phyloP scores from a whole-genome alignment of 1,140 invertebrate genomes.

The Drosophila repletoides region DNA sequence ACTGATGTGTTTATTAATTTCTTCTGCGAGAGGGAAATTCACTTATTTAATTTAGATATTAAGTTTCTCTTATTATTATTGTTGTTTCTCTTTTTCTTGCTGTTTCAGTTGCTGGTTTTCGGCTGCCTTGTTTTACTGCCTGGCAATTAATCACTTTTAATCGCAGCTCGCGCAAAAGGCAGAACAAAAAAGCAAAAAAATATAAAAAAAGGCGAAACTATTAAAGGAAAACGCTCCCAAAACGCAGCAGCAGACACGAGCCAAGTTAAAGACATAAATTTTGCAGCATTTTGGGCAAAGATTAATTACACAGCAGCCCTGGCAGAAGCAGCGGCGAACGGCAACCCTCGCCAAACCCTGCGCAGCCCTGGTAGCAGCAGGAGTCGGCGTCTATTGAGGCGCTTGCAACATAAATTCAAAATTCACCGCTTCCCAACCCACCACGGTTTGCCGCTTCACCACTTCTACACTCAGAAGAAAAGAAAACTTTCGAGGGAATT shows the following conservation, averaged over 20 bases:
- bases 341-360: background rate
- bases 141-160: slow-evolving; percentile 78
- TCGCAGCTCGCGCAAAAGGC: slow-evolving; percentile 54
- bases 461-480: too few relatives aligned
- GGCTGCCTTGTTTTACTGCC: slow-evolving; percentile 37
- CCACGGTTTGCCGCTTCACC: too few relatives aligned
- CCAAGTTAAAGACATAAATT: slow-evolving; percentile 81
- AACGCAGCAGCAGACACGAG: slow-evolving; percentile 21
- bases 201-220: slow-evolving; percentile 39
- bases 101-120: slow-evolving; percentile 23
- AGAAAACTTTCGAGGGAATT: too few relatives aligned
- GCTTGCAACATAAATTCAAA: slow-evolving; percentile 72
- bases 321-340: background rate
- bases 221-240: slow-evolving; percentile 28
- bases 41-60: slow-evolving; percentile 78
- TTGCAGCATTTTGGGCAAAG: slow-evolving; percentile 78
- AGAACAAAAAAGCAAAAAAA: slow-evolving; percentile 40
- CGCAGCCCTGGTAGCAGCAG: background rate
- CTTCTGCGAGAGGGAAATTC: slow-evolving; percentile 44
- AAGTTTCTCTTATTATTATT: slow-evolving; percentile 46
- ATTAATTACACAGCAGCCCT: slow-evolving; percentile 73
- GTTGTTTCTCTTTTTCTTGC: slow-evolving; percentile 9
- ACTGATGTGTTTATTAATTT: slow-evolving; percentile 76
- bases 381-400: slow-evolving; percentile 38
- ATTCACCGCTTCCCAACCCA: background rate